phyloP scores from a whole-genome alignment of 2,797 vertebrate species.

The Rousettus madagascariensis region DNA sequence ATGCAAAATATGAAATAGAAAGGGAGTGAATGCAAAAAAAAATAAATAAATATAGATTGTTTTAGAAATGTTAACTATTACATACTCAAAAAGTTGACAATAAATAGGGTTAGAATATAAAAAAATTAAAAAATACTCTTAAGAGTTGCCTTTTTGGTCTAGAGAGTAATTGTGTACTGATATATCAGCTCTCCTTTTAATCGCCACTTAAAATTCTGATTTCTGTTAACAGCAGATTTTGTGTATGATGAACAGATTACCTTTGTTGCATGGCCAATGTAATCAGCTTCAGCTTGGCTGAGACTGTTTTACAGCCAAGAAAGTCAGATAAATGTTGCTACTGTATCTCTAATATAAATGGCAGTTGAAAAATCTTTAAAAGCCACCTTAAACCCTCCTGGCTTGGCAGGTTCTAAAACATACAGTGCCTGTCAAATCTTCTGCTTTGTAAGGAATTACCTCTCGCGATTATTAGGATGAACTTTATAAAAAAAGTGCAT shows the following conservation, averaged over 20 bases:
- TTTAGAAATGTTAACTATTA: slow-evolving; percentile 73
- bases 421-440: neutral
- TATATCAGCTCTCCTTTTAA: slow-evolving; percentile 52
- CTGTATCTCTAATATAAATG: neutral
- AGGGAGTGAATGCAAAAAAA: slow-evolving; percentile 26
- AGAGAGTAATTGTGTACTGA: slow-evolving; percentile 74
- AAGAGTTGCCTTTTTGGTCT: slow-evolving; percentile 55
- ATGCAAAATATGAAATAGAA: slow-evolving; percentile 69
- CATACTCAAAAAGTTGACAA: slow-evolving; percentile 59
- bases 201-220: slow-evolving; percentile 65
- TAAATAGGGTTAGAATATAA: slow-evolving; percentile 75
- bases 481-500: neutral
- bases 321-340: neutral
- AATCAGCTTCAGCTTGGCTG: slow-evolving; percentile 30
- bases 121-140: slow-evolving; percentile 68
- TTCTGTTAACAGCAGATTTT: slow-evolving; percentile 44
- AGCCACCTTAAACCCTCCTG: slow-evolving; percentile 35
- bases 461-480: neutral
- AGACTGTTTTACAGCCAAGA: slow-evolving; percentile 50
- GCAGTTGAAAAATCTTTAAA: slow-evolving; percentile 26
- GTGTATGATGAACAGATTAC: slow-evolving; percentile 38
- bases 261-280: neutral
- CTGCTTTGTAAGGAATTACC: slow-evolving; percentile 35
- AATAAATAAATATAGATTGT: neutral
- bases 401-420: slow-evolving; percentile 36